These are phyloP conservation scores for Peromyscus maniculatus DNA, from an alignment of 2,113 vertebrate genomes.

Conservation along the genomic window DNA sequence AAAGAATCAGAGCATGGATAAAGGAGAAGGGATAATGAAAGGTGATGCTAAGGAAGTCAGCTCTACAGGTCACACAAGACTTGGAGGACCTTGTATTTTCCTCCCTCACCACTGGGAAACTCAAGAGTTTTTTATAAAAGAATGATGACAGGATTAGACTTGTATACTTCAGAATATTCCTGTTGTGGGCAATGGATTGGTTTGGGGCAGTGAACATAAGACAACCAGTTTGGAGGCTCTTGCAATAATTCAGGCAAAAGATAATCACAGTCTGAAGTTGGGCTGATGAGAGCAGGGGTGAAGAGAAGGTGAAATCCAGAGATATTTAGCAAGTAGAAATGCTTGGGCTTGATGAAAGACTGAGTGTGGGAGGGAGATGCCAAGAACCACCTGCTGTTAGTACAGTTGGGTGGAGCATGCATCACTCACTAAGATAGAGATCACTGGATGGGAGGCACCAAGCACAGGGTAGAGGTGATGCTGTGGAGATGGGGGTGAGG, in stretches of 20 bases:
- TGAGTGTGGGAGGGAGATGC: not conserved
- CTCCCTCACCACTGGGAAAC: conserved; percentile 26
- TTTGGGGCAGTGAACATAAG: not conserved
- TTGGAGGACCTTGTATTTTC: not conserved
- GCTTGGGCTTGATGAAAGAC: conserved; percentile 14
- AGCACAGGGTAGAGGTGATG: not conserved
- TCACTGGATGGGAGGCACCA: not conserved
- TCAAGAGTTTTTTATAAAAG: not conserved
- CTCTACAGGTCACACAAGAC: not conserved
- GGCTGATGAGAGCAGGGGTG: not conserved
- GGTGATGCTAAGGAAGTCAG: not conserved
- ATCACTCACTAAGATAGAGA: not conserved
- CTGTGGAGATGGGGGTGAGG: not conserved
- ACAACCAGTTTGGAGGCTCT: conserved; percentile 65
- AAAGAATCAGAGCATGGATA: conserved; percentile 35
- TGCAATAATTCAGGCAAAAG: conserved; percentile 38
- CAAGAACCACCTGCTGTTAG: conserved; percentile 37
- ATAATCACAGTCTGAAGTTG: conserved; percentile 41
- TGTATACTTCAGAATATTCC: conserved; percentile 12
- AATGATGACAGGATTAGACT: conserved; percentile 26
- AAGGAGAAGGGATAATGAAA: conserved; percentile 20
- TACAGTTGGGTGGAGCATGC: not conserved
- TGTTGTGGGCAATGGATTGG: not conserved
- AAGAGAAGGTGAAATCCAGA: conserved; percentile 34
- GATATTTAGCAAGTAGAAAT: conserved; percentile 34